Conservation (phyloP, 2,113 vertebrate species). For the Hydrolagus affinis region DNA sequence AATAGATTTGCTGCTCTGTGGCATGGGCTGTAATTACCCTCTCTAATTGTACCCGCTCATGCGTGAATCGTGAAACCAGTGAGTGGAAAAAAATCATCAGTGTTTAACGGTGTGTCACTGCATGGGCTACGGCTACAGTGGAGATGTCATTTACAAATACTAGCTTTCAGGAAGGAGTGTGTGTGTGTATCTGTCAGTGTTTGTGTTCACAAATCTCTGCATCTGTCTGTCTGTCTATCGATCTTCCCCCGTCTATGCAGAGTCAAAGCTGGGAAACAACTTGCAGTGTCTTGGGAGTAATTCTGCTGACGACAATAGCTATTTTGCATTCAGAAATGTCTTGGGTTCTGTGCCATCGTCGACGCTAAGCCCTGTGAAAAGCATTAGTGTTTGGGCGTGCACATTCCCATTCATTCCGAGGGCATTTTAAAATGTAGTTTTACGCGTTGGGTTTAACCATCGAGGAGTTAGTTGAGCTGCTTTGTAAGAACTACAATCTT, state of each 20-base stretch:
- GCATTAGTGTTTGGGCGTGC: too few species aligned
- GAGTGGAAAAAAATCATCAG: background rate
- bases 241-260: background rate
- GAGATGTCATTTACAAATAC: background rate
- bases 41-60: conserved; percentile 28
- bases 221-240: background rate
- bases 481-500: too few species aligned
- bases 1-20: conserved; percentile 2
- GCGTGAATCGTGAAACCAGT: conserved; percentile 18
- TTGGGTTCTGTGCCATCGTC: background rate
- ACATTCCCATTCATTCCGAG: too few species aligned
- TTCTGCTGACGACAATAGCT: background rate
- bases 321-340: background rate
- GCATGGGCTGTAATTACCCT: conserved; percentile 21
- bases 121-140: conserved; percentile 6
- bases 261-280: background rate
- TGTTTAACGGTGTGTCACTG: conserved; percentile 24
- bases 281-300: too few species aligned
- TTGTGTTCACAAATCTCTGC: too few species aligned
- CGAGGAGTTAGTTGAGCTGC: too few species aligned
- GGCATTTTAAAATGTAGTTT: too few species aligned
- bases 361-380: too few species aligned
- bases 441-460: too few species aligned
- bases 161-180: background rate
- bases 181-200: background rate